phyloP scores from a whole-genome alignment of 2,797 vertebrate genomes.

The Chaunax sp. region DNA sequence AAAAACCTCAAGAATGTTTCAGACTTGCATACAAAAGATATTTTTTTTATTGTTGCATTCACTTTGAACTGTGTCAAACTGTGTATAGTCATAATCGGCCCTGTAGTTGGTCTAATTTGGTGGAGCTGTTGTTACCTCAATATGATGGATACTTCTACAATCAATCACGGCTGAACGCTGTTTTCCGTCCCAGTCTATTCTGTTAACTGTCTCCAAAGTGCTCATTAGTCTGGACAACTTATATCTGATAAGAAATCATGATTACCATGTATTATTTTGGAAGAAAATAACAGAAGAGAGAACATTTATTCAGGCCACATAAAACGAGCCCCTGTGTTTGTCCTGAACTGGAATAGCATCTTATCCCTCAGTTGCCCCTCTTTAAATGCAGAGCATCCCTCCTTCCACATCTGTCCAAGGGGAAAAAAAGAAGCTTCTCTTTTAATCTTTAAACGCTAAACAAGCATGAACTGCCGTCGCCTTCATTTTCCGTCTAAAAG shows the following conservation, averaged over 20 bases:
- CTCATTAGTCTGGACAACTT: slow-evolving; percentile 44
- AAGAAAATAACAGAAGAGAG: neutral
- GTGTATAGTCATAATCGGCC: slow-evolving; percentile 21
- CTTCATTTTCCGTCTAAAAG: slow-evolving; percentile 85
- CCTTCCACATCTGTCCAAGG: slow-evolving; percentile 69
- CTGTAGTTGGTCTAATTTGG: slow-evolving; percentile 27
- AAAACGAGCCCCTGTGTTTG: neutral
- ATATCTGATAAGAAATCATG: slow-evolving; percentile 6
- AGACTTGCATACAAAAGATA: neutral
- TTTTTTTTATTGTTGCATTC: neutral
- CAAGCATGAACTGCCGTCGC: slow-evolving; percentile 79
- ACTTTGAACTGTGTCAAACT: neutral
- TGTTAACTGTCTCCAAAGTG: slow-evolving; percentile 17
- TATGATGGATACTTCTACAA: slow-evolving; percentile 47
- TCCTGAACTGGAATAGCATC: slow-evolving; percentile 30
- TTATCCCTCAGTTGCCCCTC: slow-evolving; percentile 48
- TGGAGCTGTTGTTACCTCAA: slow-evolving; percentile 36
- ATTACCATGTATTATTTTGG: slow-evolving; percentile 17
- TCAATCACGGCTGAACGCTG: slow-evolving; percentile 35
- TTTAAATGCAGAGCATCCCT: slow-evolving; percentile 47
- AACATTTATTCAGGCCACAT: slow-evolving; percentile 7
- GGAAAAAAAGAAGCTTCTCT: slow-evolving; percentile 70
- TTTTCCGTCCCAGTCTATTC: slow-evolving; percentile 38
- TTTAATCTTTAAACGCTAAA: slow-evolving; percentile 86
- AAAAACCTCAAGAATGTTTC: neutral